Conservation (phyloP, 2,888 invertebrate species). For the Carcina quercana region DNA sequence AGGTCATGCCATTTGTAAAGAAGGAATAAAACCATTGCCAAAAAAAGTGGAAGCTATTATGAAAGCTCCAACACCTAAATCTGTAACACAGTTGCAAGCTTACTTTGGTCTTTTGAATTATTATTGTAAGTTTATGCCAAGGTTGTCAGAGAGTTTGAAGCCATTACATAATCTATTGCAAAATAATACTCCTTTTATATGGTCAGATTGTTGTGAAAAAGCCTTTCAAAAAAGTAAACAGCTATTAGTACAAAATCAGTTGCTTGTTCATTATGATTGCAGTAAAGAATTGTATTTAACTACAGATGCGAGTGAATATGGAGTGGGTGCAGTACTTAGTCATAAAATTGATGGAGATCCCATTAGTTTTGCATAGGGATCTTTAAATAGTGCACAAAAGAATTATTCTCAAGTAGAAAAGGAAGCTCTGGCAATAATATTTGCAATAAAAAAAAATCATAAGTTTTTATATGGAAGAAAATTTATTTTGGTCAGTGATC, state of each 20-base stretch:
- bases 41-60: constrained; percentile 10
- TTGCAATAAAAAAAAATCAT: constrained; percentile 14
- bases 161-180: constrained; percentile 4
- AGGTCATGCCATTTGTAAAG: constrained; percentile 8
- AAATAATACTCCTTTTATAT: not conserved
- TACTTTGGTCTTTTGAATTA: constrained; percentile 10
- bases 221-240: not conserved
- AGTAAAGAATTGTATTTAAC: constrained; percentile 7
- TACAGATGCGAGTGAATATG: constrained; percentile 11
- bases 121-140: constrained; percentile 6
- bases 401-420: constrained; percentile 13
- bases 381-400: constrained; percentile 11
- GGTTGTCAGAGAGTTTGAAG: constrained; percentile 4
- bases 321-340: constrained; percentile 13
- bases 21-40: constrained; percentile 9
- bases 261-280: constrained; percentile 4
- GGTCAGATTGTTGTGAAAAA: not conserved
- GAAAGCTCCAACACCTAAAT: constrained; percentile 3
- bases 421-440: constrained; percentile 13
- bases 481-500: constrained; percentile 10
- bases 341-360: constrained; percentile 10
- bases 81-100: constrained; percentile 1
- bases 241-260: constrained; percentile 1
- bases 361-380: constrained; percentile 9
- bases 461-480: constrained; percentile 12